A percentile compares a stretch with the other conserved stretches of the same genome.
phyloP scores from a whole-genome alignment of 2,797 vertebrate genomes.

The Antennarius maculatus region DNA sequence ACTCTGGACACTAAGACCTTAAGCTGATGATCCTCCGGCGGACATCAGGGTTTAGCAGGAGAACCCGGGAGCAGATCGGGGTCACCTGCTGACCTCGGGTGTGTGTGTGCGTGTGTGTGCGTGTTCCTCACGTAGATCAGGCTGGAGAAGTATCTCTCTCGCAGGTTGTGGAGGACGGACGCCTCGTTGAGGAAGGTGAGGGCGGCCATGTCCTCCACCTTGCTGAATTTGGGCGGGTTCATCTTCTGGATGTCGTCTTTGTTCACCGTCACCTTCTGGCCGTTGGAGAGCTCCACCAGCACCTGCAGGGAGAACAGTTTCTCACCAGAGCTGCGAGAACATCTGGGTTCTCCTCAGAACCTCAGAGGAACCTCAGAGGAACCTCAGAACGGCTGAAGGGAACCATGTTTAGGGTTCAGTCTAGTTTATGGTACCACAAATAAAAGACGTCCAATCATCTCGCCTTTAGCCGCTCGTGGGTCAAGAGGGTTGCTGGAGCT shows the following conservation, averaged over 20 bases:
- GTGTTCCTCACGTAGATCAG: conserved; percentile 91
- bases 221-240: conserved; percentile 98
- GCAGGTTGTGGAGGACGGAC: conserved; percentile 92
- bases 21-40: conserved; percentile 44
- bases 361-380: too few species aligned
- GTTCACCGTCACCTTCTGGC: conserved; percentile 87
- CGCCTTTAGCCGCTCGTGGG: too few species aligned
- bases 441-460: too few species aligned
- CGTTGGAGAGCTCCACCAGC: conserved; percentile 89
- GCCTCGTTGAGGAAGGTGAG: conserved; percentile 97
- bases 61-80: not conserved
- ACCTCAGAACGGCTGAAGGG: too few species aligned
- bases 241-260: conserved; percentile 85
- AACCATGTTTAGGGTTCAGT: too few species aligned
- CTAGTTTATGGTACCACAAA: too few species aligned
- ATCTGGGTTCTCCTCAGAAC: too few species aligned
- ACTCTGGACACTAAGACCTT: conserved; percentile 37
- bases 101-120: not conserved
- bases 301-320: conserved; percentile 62
- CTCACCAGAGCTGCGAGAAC: not conserved
- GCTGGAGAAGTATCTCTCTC: conserved; percentile 95
- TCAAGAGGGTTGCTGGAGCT: too few species aligned
- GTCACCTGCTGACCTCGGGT: not conserved
- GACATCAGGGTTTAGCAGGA: conserved; percentile 9
- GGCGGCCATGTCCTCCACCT: conserved; percentile 98